Evolutionary conservation across 2,888 invertebrate species (phyloP), one percentile per base, ranked within the genome.

Genomic region (Adela reaumurella): DNA sequence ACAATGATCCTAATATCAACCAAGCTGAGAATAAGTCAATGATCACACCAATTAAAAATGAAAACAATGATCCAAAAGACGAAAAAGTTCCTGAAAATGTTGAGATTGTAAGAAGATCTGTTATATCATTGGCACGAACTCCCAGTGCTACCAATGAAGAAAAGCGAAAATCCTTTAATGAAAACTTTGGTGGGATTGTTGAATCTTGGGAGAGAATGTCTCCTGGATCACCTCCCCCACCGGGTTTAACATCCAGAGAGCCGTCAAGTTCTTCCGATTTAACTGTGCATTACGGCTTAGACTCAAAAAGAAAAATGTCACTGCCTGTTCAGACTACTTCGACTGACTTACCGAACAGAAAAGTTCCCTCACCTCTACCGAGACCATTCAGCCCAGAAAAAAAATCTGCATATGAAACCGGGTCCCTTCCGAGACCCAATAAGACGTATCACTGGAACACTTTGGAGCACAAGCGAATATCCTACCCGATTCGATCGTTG

Each of bases 371-470:
- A 3, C 35, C 35, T 8, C 6, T 35, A 8, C 14, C 35, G 3
- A 35, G n/a, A 35, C 3, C 35, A 3, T 8, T 35, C n/a, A 35
- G 3, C 3, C 6, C 35, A 14, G 35, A 35, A 14, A 35, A 11
- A 35, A 3, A 14, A 11, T 8, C 14, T 4, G 35, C 6, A 3
- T 35, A 35, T 14, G 35, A 67, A 46, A 70, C 70, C 1, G 68
- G 71, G 8, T 73, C 74, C 1, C 59, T 72, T 51, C 72, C 72
- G 14, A 62, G 71, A 16, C 63, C 64, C 19, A 56, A 59, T 46
- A 72, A 70, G 54, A 66, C 69, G 8, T 78, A 77, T 52, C 64
- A 63, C 50, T 78, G 78, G 78, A 74, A 68, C 64, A 76, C 69
- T 14, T 58, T 68, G 62, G 77, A 74, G 54, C 77, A 78, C 59